These are phyloP conservation scores for Akabosia matsudoensis DNA, from an alignment of 1,140 invertebrate species.

Conservation along the genomic window DNA sequence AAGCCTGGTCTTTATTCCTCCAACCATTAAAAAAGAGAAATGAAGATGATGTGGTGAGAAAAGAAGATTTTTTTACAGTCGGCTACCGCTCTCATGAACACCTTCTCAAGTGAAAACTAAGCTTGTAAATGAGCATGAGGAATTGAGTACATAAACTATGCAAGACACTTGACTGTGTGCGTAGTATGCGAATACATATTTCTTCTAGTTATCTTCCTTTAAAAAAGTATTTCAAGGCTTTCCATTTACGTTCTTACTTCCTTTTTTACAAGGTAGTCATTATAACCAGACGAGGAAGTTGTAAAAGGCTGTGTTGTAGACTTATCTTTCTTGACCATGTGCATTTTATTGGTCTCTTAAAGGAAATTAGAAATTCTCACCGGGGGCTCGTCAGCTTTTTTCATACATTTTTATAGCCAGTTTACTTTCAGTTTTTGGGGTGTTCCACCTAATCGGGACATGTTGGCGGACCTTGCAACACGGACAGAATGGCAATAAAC, in stretches of 20 bases:
- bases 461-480: too few species aligned
- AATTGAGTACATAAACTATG: not conserved
- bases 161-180: not conserved
- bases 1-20: too few species aligned
- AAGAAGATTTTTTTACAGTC: not conserved
- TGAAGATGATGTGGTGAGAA: not conserved
- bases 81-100: not conserved
- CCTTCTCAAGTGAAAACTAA: not conserved
- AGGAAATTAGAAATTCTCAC: not conserved
- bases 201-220: too few species aligned
- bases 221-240: not conserved
- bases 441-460: too few species aligned
- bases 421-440: not conserved
- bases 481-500: too few species aligned
- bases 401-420: too few species aligned
- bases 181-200: too few species aligned
- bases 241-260: not conserved
- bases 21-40: not conserved
- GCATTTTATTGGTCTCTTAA: conserved; percentile 19
- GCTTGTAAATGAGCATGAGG: not conserved
- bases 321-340: conserved; percentile 16
- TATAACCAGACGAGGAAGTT: not conserved
- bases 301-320: not conserved
- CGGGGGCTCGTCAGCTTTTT: not conserved
- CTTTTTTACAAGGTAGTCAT: not conserved